A percentile compares a stretch with the other conserved stretches of the same genome.
Conservation (phyloP, 2,113 vertebrate species). For the Equus quagga region DNA sequence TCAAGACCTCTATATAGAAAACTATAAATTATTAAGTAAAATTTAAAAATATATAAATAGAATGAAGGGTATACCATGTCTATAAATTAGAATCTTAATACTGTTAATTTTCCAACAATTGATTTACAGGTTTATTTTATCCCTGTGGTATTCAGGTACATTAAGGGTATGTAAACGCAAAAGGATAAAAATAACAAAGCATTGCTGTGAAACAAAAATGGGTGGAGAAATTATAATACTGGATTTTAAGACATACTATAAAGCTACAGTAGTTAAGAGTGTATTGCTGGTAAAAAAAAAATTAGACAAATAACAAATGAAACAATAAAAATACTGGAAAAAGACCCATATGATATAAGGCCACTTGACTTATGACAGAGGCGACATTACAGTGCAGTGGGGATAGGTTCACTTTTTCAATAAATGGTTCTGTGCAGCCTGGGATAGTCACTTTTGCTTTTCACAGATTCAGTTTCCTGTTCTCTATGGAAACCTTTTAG, state of each 20-base stretch:
- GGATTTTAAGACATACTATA: neutral
- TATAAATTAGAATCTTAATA: neutral
- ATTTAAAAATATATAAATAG: neutral
- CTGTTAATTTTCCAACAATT: neutral
- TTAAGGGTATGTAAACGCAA: neutral
- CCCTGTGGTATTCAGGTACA: neutral
- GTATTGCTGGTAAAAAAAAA: neutral
- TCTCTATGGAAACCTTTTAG: neutral
- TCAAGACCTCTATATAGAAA: neutral
- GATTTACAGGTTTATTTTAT: neutral
- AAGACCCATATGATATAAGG: no score
- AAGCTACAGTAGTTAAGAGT: neutral
- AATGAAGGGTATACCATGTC: neutral
- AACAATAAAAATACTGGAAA: neutral
- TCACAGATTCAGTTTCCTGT: neutral
- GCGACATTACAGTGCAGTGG: neutral
- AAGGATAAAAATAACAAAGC: neutral
- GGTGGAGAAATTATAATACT: neutral
- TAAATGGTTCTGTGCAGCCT: neutral
- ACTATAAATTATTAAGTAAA: neutral
- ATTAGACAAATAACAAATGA: neutral
- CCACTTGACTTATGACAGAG: neutral
- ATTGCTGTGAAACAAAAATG: neutral
- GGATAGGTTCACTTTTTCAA: neutral
- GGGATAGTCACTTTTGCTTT: neutral